Evolutionary conservation across 2,113 vertebrate species (phyloP), one percentile per base, ranked within the genome.

Genomic region (Rhegmatorhina hoffmannsi): DNA sequence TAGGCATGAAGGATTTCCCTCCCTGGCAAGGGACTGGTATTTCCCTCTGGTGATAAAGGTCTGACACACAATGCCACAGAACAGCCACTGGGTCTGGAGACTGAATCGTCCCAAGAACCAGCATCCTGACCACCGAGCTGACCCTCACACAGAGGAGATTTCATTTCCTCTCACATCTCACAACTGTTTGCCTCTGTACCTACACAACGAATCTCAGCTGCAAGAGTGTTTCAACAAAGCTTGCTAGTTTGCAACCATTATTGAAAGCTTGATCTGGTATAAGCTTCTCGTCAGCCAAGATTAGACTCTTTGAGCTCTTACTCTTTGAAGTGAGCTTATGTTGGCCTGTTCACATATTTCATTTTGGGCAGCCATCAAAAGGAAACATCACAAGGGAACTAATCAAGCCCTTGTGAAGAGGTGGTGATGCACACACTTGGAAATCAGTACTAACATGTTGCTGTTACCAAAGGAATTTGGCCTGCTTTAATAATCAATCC

Each of bases 241-340:
- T 34, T 67, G 50, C 52, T 75, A 56, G 77, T 68, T 94, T 84
- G 52, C 70, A 78, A 31, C 21, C 78, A 84, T 68, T 84, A 82
- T 1, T 60, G 70, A 91, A 91, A 75, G 66, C 62, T 13, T 91
- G 33, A 87, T 70, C 73, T 72, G 58, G 20, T 34, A 16, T 79
- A 84, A 96, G 66, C 78, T 72, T 55, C 70, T 90, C 8, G 0
- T 75, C 78, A 43, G 66, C 58, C 60, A 92, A 82, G 70, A 90
- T 89, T 38, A 94, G 66, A 91, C 29, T 50, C 70, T 84, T 31
- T 17, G 50, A 89, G 77, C 76, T 60, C 53, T 70, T 58, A n/a
- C 11, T 84, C 88, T 93, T 67, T 82, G 66, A 95, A 78, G 85
- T 78, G 46, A 84, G 62, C 56, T 92, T 91, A 62, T 17, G 21